phyloP scores from a whole-genome alignment of 2,113 vertebrate species.

The Casuarius casuarius region DNA sequence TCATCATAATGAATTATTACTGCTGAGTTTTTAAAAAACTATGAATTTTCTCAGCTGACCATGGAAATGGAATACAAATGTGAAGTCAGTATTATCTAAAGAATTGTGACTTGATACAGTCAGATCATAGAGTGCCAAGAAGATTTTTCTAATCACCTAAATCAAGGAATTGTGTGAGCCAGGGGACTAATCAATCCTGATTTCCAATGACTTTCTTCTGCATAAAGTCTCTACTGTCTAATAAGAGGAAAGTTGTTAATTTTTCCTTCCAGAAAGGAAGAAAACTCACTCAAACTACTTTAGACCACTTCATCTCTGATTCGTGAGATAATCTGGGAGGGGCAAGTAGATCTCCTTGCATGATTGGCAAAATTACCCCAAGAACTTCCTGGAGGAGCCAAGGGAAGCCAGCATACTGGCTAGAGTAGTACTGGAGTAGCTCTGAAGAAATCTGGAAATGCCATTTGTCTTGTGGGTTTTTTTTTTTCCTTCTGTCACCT shows the following conservation, averaged over 20 bases:
- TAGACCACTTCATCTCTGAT: neutral
- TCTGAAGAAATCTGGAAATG: neutral
- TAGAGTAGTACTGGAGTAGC: neutral
- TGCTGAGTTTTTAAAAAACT: neutral
- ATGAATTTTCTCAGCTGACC: neutral
- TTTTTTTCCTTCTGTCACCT: neutral
- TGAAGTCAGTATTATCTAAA: neutral
- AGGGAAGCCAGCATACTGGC: neutral
- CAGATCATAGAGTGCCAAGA: neutral
- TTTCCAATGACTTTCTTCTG: neutral
- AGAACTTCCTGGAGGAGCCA: neutral
- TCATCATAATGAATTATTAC: neutral
- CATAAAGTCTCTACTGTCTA: neutral
- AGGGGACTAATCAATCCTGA: neutral
- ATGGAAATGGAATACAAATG: neutral
- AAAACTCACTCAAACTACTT: neutral
- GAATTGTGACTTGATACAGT: neutral
- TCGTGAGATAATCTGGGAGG: neutral
- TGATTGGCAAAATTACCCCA: neutral
- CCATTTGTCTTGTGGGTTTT: neutral
- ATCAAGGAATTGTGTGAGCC: neutral
- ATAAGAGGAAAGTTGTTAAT: neutral
- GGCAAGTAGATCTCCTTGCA: neutral
- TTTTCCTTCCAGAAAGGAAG: neutral
- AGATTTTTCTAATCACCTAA: neutral